These are phyloP conservation scores for Bucco capensis DNA, from an alignment of 2,113 vertebrate genomes.

Conservation along the genomic window DNA sequence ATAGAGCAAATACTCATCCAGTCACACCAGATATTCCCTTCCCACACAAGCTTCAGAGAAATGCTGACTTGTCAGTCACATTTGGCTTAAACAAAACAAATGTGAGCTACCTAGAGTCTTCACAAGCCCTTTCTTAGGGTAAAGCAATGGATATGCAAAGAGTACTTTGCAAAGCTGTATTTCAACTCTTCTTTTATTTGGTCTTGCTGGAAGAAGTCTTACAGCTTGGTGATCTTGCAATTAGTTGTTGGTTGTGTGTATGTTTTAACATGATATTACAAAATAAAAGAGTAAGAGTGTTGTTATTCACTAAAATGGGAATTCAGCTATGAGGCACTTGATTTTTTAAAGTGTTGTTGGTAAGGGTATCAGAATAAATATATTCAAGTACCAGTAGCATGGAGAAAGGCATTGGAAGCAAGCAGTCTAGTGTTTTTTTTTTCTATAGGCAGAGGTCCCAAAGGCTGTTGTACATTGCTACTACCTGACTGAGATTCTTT, in stretches of 20 bases:
- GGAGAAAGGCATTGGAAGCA: background rate
- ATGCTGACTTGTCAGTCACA: background rate
- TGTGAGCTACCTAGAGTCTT: background rate
- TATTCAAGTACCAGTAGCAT: background rate
- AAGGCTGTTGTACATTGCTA: constrained; percentile 1
- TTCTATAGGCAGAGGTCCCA: background rate
- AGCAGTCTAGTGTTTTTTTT: background rate
- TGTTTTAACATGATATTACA: background rate
- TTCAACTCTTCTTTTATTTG: background rate
- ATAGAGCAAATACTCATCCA: background rate
- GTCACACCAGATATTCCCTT: background rate
- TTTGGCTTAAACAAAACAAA: background rate
- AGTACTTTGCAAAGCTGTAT: background rate
- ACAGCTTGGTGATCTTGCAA: background rate
- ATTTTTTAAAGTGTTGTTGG: background rate
- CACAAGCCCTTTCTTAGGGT: background rate
- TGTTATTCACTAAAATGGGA: background rate
- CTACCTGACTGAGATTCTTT: constrained; percentile 25
- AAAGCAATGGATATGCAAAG: background rate
- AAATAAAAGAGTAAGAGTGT: background rate
- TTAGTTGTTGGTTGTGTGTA: background rate
- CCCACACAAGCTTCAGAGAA: background rate
- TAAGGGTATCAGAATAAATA: background rate
- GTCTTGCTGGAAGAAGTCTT: background rate
- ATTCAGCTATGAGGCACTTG: background rate